Evolutionary conservation across 2,888 invertebrate species (phyloP).

Genomic region (Pterostichus niger): DNA sequence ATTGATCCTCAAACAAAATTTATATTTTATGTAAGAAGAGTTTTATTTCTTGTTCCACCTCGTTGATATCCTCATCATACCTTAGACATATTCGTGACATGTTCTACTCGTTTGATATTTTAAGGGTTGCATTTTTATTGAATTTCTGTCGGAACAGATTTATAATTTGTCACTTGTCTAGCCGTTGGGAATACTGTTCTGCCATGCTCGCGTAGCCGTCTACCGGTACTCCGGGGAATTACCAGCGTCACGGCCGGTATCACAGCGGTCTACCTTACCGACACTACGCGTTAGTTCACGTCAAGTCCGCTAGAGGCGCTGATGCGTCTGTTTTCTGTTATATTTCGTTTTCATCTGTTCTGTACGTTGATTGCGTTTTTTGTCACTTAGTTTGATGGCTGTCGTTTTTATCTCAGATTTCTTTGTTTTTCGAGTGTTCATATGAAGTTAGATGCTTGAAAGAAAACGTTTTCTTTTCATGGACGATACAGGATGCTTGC

Average conservation of each 20-base stretch:
- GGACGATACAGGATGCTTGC: too few relatives aligned
- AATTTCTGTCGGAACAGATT: conserved; percentile 47
- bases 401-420: background rate
- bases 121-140: conserved; percentile 29
- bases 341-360: conserved; percentile 30
- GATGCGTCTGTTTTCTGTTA: conserved; percentile 1
- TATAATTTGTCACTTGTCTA: conserved; percentile 47
- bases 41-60: background rate
- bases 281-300: conserved; percentile 9
- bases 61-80: conserved; percentile 29
- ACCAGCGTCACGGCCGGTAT: conserved; percentile 21
- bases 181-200: conserved; percentile 29
- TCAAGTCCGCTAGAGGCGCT: conserved; percentile 7
- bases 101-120: background rate
- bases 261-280: conserved; percentile 22
- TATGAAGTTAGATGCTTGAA: background rate
- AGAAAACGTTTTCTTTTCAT: background rate
- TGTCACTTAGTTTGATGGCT: conserved; percentile 28
- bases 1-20: background rate
- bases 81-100: background rate
- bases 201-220: background rate
- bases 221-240: conserved; percentile 17
- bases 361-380: conserved; percentile 28
- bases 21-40: background rate
- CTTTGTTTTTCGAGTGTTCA: conserved; percentile 10